Evolutionary conservation across 2,888 invertebrate species (phyloP).

Genomic region (Lypha dubia): DNA sequence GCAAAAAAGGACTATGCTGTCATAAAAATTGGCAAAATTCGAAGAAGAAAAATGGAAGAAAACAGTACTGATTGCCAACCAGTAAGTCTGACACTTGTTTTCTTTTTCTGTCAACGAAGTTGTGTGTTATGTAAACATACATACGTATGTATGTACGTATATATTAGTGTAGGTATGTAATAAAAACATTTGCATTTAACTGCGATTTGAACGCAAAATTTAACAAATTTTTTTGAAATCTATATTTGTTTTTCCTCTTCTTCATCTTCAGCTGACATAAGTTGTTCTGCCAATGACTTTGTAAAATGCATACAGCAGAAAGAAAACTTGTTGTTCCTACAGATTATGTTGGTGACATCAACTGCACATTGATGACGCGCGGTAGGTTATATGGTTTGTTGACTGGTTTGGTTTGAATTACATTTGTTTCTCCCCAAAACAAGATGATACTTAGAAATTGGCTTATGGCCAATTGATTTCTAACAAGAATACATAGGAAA

Average conservation of each 20-base stretch:
- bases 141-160: background rate
- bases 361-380: conserved; percentile 19
- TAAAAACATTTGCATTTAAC: conserved; percentile 67
- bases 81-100: conserved; percentile 6
- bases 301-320: background rate
- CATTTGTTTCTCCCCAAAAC: conserved; percentile 57
- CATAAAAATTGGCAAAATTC: conserved; percentile 64
- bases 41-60: too few relatives aligned
- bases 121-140: background rate
- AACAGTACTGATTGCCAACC: conserved; percentile 51
- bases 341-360: conserved; percentile 59
- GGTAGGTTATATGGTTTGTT: conserved; percentile 14
- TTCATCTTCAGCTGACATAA: conserved; percentile 1
- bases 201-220: conserved; percentile 66
- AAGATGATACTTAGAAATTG: conserved; percentile 68
- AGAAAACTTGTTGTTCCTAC: conserved; percentile 59
- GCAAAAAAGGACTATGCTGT: background rate
- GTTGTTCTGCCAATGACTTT: conserved; percentile 65
- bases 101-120: conserved; percentile 5
- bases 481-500: conserved; percentile 45
- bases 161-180: background rate
- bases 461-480: conserved; percentile 72
- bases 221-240: conserved; percentile 51
- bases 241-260: background rate
- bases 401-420: conserved; percentile 28